Evolutionary conservation across 2,888 invertebrate species (phyloP).

Genomic region (Drosophila neotestacea): DNA sequence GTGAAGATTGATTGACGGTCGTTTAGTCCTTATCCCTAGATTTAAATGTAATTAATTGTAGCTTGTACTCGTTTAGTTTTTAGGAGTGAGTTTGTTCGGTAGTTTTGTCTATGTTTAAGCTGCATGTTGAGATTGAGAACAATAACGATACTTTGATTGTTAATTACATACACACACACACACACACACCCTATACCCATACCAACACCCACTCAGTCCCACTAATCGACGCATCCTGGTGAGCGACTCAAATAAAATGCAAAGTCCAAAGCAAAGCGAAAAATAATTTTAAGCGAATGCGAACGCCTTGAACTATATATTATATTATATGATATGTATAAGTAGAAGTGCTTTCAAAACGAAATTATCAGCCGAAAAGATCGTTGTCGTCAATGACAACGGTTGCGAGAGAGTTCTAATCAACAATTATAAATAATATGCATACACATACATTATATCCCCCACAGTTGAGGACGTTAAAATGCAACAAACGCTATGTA

Average conservation of each 20-base stretch:
- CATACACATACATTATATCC: conserved; percentile 23
- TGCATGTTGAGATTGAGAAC: conserved; percentile 65
- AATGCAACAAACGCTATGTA: conserved; percentile 40
- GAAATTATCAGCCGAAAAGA: conserved; percentile 67
- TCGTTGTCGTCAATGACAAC: conserved; percentile 67
- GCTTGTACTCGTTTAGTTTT: conserved; percentile 66
- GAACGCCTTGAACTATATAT: conserved; percentile 62
- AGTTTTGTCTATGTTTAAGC: conserved; percentile 70
- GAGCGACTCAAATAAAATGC: conserved; percentile 50
- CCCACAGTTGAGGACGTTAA: conserved; percentile 30
- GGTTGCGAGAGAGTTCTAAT: conserved; percentile 64
- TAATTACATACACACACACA: conserved; percentile 40
- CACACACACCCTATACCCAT: conserved; percentile 4
- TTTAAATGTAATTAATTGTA: conserved; percentile 63
- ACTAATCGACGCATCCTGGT: conserved; percentile 68
- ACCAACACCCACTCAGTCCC: conserved; percentile 31
- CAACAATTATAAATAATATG: conserved; percentile 44
- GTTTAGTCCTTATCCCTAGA: conserved; percentile 54
- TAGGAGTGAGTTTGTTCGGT: conserved; percentile 66
- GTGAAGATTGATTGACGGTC: conserved; percentile 68
- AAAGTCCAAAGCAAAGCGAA: conserved; percentile 47
- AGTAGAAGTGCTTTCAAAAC: conserved; percentile 56
- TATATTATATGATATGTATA: conserved; percentile 36
- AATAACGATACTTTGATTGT: conserved; percentile 57
- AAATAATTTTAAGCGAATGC: conserved; percentile 40